Evolutionary conservation across 2,113 vertebrate species (phyloP).

Genomic region (Salminus brasiliensis): DNA sequence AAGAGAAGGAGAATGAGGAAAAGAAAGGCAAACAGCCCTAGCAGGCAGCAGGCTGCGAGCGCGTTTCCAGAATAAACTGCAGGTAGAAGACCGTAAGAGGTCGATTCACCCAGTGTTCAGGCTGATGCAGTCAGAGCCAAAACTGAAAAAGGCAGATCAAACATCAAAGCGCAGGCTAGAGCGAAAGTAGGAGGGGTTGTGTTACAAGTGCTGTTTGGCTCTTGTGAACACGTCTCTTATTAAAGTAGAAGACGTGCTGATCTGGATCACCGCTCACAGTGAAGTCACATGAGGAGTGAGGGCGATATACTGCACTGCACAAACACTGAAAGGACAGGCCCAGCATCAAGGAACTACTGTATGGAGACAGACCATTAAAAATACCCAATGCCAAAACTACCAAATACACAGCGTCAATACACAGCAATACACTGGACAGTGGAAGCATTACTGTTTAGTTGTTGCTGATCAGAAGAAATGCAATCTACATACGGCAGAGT

Average conservation of each 20-base stretch:
- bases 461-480: not conserved
- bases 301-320: slow-evolving; percentile 22
- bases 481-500: not conserved
- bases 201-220: slow-evolving; percentile 39
- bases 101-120: slow-evolving; percentile 36
- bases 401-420: not conserved
- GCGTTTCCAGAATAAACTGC: slow-evolving; percentile 1
- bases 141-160: slow-evolving; percentile 42
- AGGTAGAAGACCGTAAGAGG: not conserved
- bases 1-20: too few species aligned
- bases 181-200: not conserved
- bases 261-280: slow-evolving; percentile 18
- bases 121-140: slow-evolving; percentile 13
- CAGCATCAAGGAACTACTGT: not conserved
- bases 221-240: slow-evolving; percentile 35
- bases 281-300: slow-evolving; percentile 18
- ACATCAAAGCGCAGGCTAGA: slow-evolving; percentile 50
- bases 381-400: not conserved
- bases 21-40: too few species aligned
- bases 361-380: not conserved
- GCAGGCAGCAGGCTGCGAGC: not conserved
- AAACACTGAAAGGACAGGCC: not conserved
- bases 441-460: not conserved
- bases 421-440: not conserved
- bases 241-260: slow-evolving; percentile 30